Conservation (phyloP, 2,888 invertebrate genomes). For the Chymomyza fuscimana region DNA sequence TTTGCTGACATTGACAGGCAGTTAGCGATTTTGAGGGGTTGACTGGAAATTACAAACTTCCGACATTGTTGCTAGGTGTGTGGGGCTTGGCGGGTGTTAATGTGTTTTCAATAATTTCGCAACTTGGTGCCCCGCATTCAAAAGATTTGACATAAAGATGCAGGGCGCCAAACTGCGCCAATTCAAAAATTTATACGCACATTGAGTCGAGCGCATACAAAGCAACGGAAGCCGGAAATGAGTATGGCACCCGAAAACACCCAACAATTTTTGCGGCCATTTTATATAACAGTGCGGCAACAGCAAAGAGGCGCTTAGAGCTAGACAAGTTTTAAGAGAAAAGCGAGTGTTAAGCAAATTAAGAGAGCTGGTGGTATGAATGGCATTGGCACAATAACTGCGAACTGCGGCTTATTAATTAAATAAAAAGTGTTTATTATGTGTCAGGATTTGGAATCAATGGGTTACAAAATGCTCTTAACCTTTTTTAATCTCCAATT, state of each 20-base stretch:
- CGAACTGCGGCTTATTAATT: not conserved
- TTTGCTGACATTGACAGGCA: not conserved
- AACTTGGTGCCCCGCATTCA: conserved; percentile 43
- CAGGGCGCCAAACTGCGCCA: conserved; percentile 54
- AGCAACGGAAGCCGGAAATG: conserved; percentile 77
- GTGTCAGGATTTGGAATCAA: not conserved
- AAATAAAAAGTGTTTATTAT: not conserved
- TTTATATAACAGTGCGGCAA: conserved; percentile 30
- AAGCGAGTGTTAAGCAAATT: not conserved
- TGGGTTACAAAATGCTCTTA: not conserved
- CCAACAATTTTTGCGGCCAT: conserved; percentile 15
- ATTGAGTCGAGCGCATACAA: conserved; percentile 52
- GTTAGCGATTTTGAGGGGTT: not conserved
- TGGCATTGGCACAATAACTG: not conserved
- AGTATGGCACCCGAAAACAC: conserved; percentile 62
- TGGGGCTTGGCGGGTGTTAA: conserved; percentile 44
- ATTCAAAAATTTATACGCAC: conserved; percentile 67
- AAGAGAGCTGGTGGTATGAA: not conserved
- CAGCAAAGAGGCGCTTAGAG: conserved; percentile 16
- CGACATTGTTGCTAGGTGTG: conserved; percentile 36
- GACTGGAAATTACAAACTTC: conserved; percentile 67
- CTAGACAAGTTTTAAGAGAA: not conserved
- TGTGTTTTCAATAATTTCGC: conserved; percentile 69
- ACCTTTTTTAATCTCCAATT: not conserved
- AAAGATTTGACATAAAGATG: conserved; percentile 27